Evolutionary conservation across 2,888 invertebrate species (phyloP).

Genomic region (Sabatieria punctata): DNA sequence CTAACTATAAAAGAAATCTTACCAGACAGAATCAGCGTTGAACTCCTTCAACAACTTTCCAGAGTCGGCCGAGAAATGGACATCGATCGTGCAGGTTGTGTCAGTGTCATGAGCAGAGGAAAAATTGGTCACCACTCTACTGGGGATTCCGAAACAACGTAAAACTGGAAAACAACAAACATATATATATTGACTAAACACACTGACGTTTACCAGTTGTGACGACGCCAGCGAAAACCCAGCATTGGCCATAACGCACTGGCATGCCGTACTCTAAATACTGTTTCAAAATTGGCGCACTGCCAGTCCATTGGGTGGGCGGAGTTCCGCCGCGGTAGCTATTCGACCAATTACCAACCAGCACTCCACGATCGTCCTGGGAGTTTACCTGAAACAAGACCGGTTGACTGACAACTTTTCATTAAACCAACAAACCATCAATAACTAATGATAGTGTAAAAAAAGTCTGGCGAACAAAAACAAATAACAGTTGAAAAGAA

Average conservation of each 20-base stretch:
- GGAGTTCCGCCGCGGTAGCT: slow-evolving; percentile 60
- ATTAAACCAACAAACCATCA: no score
- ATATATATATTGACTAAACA: background rate
- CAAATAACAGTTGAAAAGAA: no score
- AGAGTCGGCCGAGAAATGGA: slow-evolving; percentile 58
- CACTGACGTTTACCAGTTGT: slow-evolving; percentile 59
- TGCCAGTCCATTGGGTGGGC: slow-evolving; percentile 60
- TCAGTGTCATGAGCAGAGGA: slow-evolving; percentile 87
- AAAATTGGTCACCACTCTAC: slow-evolving; percentile 68
- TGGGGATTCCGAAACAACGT: slow-evolving; percentile 69
- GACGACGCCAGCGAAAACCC: slow-evolving; percentile 74
- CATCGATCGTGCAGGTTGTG: slow-evolving; percentile 67
- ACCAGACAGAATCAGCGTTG: slow-evolving; percentile 72
- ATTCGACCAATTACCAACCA: slow-evolving; percentile 74
- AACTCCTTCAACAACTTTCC: slow-evolving; percentile 61
- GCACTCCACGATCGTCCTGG: slow-evolving; percentile 61
- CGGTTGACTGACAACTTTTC: no score
- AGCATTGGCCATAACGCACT: slow-evolving; percentile 73
- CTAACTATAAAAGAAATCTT: slow-evolving; percentile 10
- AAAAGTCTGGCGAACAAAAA: no score
- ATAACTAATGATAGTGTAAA: no score
- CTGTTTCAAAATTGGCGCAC: slow-evolving; percentile 46
- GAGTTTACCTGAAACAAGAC: slow-evolving; percentile 45
- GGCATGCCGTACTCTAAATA: slow-evolving; percentile 63
- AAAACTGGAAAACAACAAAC: slow-evolving; percentile 48